Percentiles rank a stretch among this genome's conserved stretches.
These are phyloP conservation scores for Caenorhabditis sulstoni DNA, from an alignment of 2,888 invertebrate species.

Conservation along the genomic window DNA sequence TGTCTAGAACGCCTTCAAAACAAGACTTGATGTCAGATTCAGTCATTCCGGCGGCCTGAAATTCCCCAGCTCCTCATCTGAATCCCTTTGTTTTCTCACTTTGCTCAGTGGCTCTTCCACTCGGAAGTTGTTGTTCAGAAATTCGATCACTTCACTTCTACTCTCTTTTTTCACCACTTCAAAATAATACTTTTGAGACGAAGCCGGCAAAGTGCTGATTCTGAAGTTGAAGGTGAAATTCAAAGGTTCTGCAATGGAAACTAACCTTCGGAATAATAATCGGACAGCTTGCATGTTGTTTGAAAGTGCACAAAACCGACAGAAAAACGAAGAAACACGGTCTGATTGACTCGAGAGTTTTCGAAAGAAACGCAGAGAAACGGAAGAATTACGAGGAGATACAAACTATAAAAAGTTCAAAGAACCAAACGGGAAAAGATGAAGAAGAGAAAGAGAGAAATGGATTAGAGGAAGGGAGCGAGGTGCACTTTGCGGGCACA, in stretches of 20 bases:
- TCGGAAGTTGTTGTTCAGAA: slow-evolving; percentile 37
- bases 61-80: background rate
- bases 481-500: background rate
- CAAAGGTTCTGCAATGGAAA: too few species aligned
- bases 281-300: slow-evolving; percentile 9
- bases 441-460: background rate
- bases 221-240: slow-evolving; percentile 6
- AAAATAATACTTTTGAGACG: slow-evolving; percentile 35
- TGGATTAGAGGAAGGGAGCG: background rate
- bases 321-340: background rate
- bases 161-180: slow-evolving; percentile 16
- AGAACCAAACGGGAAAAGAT: slow-evolving; percentile 14
- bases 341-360: background rate
- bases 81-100: background rate
- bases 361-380: slow-evolving; percentile 15
- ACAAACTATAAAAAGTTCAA: slow-evolving; percentile 43
- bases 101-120: slow-evolving; percentile 43
- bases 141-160: slow-evolving; percentile 22
- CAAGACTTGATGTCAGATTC: slow-evolving; percentile 22
- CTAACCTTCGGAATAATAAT: slow-evolving; percentile 18
- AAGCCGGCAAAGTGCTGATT: slow-evolving; percentile 13
- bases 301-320: background rate
- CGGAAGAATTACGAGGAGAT: too few species aligned
- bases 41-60: slow-evolving; percentile 40
- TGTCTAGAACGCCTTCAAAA: slow-evolving; percentile 24